Conservation (phyloP, 1,140 invertebrate species). For the Solenopsis invicta region DNA sequence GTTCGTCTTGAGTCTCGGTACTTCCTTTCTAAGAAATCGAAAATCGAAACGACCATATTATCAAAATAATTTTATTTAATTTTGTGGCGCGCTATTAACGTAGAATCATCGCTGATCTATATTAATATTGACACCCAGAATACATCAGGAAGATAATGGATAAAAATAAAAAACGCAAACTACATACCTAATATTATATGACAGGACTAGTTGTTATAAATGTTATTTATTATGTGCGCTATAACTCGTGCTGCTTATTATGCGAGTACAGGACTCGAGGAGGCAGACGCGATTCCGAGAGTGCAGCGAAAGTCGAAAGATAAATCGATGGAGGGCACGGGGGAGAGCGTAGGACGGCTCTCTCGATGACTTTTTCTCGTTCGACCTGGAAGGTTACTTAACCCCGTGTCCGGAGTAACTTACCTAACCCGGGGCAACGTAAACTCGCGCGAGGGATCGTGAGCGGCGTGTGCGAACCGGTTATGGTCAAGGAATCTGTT, state of each 20-base stretch:
- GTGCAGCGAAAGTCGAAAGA: conserved; percentile 55
- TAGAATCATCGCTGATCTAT: neutral
- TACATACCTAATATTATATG: neutral
- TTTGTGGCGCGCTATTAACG: neutral
- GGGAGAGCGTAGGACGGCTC: conserved; percentile 54
- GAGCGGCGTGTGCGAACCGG: conserved; percentile 78
- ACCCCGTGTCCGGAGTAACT: conserved; percentile 67
- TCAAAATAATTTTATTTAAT: neutral
- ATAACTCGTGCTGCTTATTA: conserved; percentile 28
- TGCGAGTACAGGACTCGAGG: neutral
- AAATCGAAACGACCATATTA: neutral
- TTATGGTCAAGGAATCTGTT: conserved; percentile 81
- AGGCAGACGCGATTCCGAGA: conserved; percentile 31
- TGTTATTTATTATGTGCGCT: neutral
- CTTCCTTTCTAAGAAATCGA: neutral
- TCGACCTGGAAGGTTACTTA: conserved; percentile 74
- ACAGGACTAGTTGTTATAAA: neutral
- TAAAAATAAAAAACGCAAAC: neutral
- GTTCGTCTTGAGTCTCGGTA: neutral
- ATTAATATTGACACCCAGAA: neutral
- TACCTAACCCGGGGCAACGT: conserved; percentile 72
- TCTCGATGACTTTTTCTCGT: conserved; percentile 71
- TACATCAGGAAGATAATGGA: neutral
- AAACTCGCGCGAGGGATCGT: conserved; percentile 65
- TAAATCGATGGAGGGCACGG: conserved; percentile 66